Evolutionary conservation across 2,113 vertebrate species (phyloP), one percentile per base, ranked within the genome.

Genomic region (Toxotes jaculatrix): DNA sequence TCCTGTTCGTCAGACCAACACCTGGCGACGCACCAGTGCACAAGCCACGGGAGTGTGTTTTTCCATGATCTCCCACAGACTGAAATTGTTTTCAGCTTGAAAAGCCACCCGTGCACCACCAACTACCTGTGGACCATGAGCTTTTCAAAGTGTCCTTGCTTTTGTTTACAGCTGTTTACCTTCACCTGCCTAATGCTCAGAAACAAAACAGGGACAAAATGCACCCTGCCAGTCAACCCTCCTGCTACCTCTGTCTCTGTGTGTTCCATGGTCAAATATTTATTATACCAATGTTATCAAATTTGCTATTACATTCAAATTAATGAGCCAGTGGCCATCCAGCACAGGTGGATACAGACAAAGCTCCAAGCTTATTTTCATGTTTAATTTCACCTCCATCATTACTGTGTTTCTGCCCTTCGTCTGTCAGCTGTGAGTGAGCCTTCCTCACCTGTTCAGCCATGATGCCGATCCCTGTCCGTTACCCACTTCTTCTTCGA

Each of bases 391-490:
- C 8, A 16, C 27, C 5, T 55, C 36, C 23, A 56, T 76, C 56
- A 51, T 73, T 43, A 36, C n/a, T 34, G 55, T 47, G 12, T 5
- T 57, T 74, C 63, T 57, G 47, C 72, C 51, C 1, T 27, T 19
- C 79, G 64, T 8, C 75, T 85, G 76, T 83, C 89, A 81, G 49
- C 79, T 76, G 77, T 79, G 82, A 84, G 47, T 70, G 79, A 71
- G 6, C 47, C 61, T 3, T n/a, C 59, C 34, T 38, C 14, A 16
- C 67, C 67, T 34, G 3, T 53, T 74, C 57, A 36, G 31, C 57
- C 69, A 34, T 0, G 23, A n/a, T 78, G 66, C 42, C 67, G 56
- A 64, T 81, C 62, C 72, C 32, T 11, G 55, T 38, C 60, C 45
- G 14, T 21, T 21, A 80, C 51, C 56, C 40, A n/a, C 67, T 31